A percentile compares a stretch with the other conserved stretches of the same genome.
These are phyloP conservation scores for Tiliacea aurago DNA, from an alignment of 2,888 invertebrate species.

Conservation along the genomic window DNA sequence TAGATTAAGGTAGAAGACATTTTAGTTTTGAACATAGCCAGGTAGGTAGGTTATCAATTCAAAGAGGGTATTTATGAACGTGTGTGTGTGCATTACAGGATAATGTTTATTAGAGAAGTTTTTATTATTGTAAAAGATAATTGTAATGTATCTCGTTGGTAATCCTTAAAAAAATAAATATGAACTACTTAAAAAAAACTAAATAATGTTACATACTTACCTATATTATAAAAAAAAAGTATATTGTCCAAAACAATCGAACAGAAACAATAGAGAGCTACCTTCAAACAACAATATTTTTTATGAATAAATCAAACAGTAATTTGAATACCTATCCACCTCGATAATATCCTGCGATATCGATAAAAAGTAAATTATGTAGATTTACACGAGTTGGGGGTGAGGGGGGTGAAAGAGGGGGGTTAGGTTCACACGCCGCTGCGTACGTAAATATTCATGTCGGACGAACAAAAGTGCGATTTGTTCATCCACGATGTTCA, in stretches of 20 bases:
- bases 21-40: background rate
- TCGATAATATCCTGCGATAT: conserved; percentile 66
- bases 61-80: no score
- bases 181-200: background rate
- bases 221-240: background rate
- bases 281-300: conserved; percentile 57
- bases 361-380: conserved; percentile 71
- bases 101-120: no score
- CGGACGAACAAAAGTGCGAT: conserved; percentile 62
- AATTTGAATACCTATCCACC: conserved; percentile 68
- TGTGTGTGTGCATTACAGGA: no score
- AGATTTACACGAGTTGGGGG: conserved; percentile 64
- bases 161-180: no score
- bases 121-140: no score
- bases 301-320: conserved; percentile 65
- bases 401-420: conserved; percentile 15
- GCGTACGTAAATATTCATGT: conserved; percentile 73
- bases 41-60: background rate
- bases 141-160: no score
- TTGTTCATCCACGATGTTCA: conserved; percentile 54
- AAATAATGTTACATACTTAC: background rate
- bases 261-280: conserved; percentile 28
- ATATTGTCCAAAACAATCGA: conserved; percentile 1
- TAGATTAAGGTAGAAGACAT: background rate
- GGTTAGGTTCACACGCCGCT: conserved; percentile 68